phyloP scores from a whole-genome alignment of 2,113 vertebrate species.

The Gobius niger region DNA sequence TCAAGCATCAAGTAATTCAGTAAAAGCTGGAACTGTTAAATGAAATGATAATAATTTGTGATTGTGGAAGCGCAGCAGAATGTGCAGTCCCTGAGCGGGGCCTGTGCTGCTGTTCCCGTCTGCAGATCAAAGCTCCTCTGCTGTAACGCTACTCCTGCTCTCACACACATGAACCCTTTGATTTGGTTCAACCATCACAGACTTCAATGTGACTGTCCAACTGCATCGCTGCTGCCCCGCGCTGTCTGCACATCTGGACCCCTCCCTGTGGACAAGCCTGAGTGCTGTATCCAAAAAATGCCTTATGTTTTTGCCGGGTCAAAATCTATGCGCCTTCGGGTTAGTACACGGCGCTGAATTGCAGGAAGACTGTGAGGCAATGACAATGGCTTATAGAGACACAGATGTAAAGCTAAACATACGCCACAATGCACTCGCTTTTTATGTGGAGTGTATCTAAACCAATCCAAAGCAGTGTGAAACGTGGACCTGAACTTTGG shows the following conservation, averaged over 20 bases:
- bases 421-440: background rate
- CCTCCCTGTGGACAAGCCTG: background rate
- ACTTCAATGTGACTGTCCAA: conserved; percentile 7
- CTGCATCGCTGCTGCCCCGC: background rate
- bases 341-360: too few relatives aligned
- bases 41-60: background rate
- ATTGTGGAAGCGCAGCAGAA: background rate
- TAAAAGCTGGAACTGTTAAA: too few relatives aligned
- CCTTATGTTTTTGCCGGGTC: too few relatives aligned
- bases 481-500: conserved; percentile 62
- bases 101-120: conserved; percentile 42
- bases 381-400: background rate
- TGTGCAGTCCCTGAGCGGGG: conserved; percentile 7
- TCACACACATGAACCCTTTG: conserved; percentile 37
- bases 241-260: conserved; percentile 29
- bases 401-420: background rate
- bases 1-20: too few relatives aligned
- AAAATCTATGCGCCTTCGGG: too few relatives aligned
- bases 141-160: conserved; percentile 52
- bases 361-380: too few relatives aligned
- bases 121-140: conserved; percentile 64
- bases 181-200: conserved; percentile 25
- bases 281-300: too few relatives aligned
- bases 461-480: background rate
- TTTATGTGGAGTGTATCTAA: background rate